These are phyloP conservation scores for Chelmon rostratus DNA, from an alignment of 2,797 vertebrate species.

Conservation along the genomic window DNA sequence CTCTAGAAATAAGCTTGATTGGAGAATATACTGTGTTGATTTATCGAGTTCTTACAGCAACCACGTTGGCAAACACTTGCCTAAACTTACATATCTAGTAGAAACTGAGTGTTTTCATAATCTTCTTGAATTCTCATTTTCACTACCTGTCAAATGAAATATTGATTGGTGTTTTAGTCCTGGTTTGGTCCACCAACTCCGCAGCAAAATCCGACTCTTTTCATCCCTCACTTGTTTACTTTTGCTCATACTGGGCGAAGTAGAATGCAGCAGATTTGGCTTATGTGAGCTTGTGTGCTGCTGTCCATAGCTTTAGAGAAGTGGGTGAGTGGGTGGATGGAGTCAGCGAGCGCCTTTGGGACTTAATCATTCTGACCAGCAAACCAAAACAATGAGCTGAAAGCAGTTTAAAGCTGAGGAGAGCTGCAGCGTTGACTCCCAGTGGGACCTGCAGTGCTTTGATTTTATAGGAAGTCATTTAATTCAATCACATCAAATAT, in stretches of 20 bases:
- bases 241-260: conserved; percentile 12
- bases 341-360: conserved; percentile 63
- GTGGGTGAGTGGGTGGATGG: conserved; percentile 43
- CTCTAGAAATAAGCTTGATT: too few species aligned
- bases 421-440: conserved; percentile 34
- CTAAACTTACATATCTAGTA: not conserved
- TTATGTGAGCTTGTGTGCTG: conserved; percentile 41
- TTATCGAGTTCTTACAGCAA: not conserved
- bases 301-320: conserved; percentile 37
- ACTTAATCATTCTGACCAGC: conserved; percentile 67
- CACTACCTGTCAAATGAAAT: conserved; percentile 7
- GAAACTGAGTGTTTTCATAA: not conserved
- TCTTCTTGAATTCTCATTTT: conserved; percentile 6
- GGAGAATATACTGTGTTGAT: not conserved
- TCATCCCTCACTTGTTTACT: conserved; percentile 46
- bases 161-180: conserved; percentile 18
- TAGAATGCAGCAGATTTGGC: conserved; percentile 15
- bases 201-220: conserved; percentile 16
- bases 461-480: conserved; percentile 5
- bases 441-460: conserved; percentile 14
- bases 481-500: conserved; percentile 9
- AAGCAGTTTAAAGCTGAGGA: conserved; percentile 40
- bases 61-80: not conserved
- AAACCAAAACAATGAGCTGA: conserved; percentile 67
- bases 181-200: conserved; percentile 14